phyloP scores from a whole-genome alignment of 1,140 invertebrate species.

The Leucophenga varia region DNA sequence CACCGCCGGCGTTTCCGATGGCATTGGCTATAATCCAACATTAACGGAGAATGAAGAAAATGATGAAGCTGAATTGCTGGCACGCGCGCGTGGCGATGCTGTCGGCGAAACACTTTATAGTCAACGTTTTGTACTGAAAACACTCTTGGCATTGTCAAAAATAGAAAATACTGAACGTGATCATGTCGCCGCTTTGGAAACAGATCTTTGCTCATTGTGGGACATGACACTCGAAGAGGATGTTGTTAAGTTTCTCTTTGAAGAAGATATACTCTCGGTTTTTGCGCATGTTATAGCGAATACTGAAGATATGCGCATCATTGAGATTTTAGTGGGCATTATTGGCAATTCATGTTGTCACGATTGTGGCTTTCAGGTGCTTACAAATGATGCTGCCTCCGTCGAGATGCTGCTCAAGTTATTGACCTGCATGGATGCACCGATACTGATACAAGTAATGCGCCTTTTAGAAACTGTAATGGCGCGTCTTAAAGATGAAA shows the following conservation, averaged over 20 bases:
- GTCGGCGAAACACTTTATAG: constrained; percentile 76
- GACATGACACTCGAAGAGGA: constrained; percentile 75
- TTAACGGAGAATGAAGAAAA: constrained; percentile 24
- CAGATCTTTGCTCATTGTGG: constrained; percentile 73
- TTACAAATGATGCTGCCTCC: constrained; percentile 56
- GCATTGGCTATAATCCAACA: no score
- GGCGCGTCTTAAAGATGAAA: constrained; percentile 45
- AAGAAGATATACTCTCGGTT: constrained; percentile 66
- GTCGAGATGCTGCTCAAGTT: constrained; percentile 60
- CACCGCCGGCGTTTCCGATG: no score
- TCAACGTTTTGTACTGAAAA: constrained; percentile 70
- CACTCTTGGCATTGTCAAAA: constrained; percentile 62
- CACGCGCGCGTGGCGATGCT: constrained; percentile 68
- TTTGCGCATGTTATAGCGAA: constrained; percentile 57
- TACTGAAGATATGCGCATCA: constrained; percentile 61
- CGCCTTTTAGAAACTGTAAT: constrained; percentile 64
- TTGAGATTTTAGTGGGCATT: constrained; percentile 73
- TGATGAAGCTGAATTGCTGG: constrained; percentile 25
- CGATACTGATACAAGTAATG: constrained; percentile 68
- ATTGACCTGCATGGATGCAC: constrained; percentile 63
- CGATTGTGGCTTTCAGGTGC: constrained; percentile 51
- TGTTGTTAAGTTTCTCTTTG: constrained; percentile 66
- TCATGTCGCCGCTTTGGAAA: constrained; percentile 67
- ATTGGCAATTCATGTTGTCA: constrained; percentile 68
- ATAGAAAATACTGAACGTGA: constrained; percentile 54